Evolutionary conservation across 2,113 vertebrate species (phyloP), one percentile per base, ranked within the genome.

Genomic region (Channa maculata): DNA sequence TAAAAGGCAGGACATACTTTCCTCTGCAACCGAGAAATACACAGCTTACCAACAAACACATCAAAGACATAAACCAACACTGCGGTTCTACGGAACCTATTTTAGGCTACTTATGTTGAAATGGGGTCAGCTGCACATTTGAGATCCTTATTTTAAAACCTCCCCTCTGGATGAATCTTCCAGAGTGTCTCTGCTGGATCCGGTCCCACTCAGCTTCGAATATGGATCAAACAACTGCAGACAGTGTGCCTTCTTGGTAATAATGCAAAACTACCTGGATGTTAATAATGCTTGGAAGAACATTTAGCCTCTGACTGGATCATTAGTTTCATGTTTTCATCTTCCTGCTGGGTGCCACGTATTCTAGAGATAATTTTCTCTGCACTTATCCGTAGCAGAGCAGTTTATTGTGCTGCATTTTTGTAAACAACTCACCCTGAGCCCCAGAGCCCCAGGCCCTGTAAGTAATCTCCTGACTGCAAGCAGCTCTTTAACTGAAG

Each of bases 81-180:
- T 63, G 71, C 37, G 37, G 54, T 12, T 45, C 62, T 69, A 64
- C 49, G 7, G 33, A 66, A 62, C 67, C 90, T 91, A 91, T 89
- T 91, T 87, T 87, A 46, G 76, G 86, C 85, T 24, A 54, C 82
- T 83, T 80, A 62, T 71, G 63, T 83, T 62, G 83, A 91, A 91
- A 91, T 44, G 75, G 82, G 90, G 92, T 91, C 91, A 92, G 82
- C 77, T 66, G 85, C 84, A 83, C 88, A 88, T 89, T 83, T 84
- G 88, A 90, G 88, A 89, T 88, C 70, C 57, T 36, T 79, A 84
- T 71, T 86, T 67, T 79, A 75, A 87, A 87, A 83, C 55, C 70
- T 72, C 48, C 69, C 75, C 79, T 85, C 62, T 71, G 63, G 73
- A 68, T 58, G 74, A 73, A 84, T 82, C 80, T 78, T 80, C 83